Base-by-base conservation (phyloP, 2,888 invertebrate genomes). In the Camptogramma bilineatum region DNA sequence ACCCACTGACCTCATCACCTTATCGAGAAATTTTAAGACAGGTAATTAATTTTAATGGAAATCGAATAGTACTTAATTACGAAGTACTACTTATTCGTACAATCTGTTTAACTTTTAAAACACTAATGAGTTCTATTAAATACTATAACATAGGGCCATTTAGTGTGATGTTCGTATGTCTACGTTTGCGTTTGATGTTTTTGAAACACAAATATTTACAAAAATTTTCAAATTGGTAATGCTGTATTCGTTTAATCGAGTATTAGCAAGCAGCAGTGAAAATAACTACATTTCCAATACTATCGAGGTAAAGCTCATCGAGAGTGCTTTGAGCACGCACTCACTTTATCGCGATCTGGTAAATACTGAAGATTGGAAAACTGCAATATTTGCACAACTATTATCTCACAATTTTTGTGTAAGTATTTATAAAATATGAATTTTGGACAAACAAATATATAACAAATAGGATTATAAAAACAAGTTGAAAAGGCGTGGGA, bases 301-400 rank as follows among this genome's bases (percentile, higher is more conserved):
- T n/a, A 50, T 39, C 13, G 34, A 48, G 34, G 13, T 28, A 50
- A 52, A 66, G 54, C 66, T 48, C 50, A 42, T n/a, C 13, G 13
- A 18, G 39, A 57, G 46, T 58, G 62, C 10, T 58, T 46, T 4
- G 21, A 66, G 65, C 54, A 66, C 65, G 65, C 62, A 51, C 62
- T 57, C 51, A 52, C 52, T 64, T 50, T 24, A 42, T 50, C 13
- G 24, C n/a, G 24, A 65, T 46, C 18, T 44, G 24, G 24, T 54
- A 62, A 58, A 57, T 57, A 66, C 31, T 24, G 51, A 46, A 39
- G 21, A 62, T 57, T 46, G 53, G 39, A 48, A 56, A 9, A 52
- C 16, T 44, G 46, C 21, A 13, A 3, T 65, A 47, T 65, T 62
- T 65, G 61, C 57, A 44, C 34, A 55, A 17, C 28, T 54, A 47